Conservation (phyloP, 2,888 invertebrate genomes). For the Ganaspis brasiliensis region DNA sequence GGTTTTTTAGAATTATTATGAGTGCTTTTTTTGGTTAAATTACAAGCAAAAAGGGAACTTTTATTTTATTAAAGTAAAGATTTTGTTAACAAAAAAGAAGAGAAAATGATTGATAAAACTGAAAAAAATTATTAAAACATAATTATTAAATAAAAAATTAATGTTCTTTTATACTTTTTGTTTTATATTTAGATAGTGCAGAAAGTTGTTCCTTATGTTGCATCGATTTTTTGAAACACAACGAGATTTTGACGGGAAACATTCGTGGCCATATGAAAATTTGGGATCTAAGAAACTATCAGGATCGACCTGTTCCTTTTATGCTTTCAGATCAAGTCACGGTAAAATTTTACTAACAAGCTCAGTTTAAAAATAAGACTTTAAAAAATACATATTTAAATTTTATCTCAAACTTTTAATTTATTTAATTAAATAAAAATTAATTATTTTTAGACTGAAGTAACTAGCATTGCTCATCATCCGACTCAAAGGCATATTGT, state of each 20-base stretch:
- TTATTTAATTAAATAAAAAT: no score
- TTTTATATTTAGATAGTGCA: slow-evolving; percentile 83
- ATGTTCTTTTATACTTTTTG: slow-evolving; percentile 41
- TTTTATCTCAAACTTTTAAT: no score
- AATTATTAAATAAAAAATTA: no score
- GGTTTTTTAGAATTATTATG: no score
- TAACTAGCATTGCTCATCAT: slow-evolving; percentile 90
- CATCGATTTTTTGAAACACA: slow-evolving; percentile 88
- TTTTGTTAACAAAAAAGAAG: no score
- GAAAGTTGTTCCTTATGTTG: slow-evolving; percentile 92
- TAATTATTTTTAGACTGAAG: slow-evolving; percentile 83
- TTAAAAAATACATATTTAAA: no score
- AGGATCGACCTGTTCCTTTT: slow-evolving; percentile 86
- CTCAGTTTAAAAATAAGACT: background rate
- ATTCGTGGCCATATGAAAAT: slow-evolving; percentile 94
- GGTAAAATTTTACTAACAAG: slow-evolving; percentile 67
- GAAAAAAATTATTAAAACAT: no score
- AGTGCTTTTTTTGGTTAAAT: no score
- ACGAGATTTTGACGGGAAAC: slow-evolving; percentile 91
- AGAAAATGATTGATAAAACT: no score
- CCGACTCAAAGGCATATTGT: slow-evolving; percentile 94
- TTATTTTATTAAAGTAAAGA: background rate
- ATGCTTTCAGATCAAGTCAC: slow-evolving; percentile 86
- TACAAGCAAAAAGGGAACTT: no score
- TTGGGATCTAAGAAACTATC: slow-evolving; percentile 89